Evolutionary conservation across 2,888 invertebrate species (phyloP), one percentile per base, ranked within the genome.

Genomic region (Tortrix viridana): DNA sequence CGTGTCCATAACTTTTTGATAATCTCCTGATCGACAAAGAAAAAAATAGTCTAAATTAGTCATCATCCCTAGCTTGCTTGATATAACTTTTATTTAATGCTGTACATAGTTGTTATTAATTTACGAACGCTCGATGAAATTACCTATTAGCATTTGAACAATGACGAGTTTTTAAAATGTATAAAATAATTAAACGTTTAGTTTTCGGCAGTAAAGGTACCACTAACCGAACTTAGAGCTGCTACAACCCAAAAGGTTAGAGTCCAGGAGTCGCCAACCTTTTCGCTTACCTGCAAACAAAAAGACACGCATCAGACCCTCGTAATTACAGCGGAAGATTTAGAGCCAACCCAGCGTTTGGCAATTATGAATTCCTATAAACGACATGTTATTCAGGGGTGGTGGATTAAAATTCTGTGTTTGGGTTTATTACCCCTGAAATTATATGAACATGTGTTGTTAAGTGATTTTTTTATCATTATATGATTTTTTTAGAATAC

Each of bases 341-440:
- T 69, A 70, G 65, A 66, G 63, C 60, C 48, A 48, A 55, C 73
- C 70, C 72, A 70, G 67, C 72, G 73, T 69, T 73, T 73, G 76
- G 81, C 82, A 82, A 86, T 85, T 84, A 84, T 77, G 79, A 75
- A 82, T 78, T 73, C 80, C 82, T 85, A 86, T 85, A 86, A 85
- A 87, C 65, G 67, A 60, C 67, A 65, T 53, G 37, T 26, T 41
- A 23, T 41, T 19, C 47, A 64, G 59, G 59, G 64, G 18, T 64
- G 53, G 14, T 19, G 22, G 19, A 38, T 63, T 44, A 38, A 38
- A 37, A 26, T 54, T 50, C 18, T 20, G 56, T 19, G 19, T 52
- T 47, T 47, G 43, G 50, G 50, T 50, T 62, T 19, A 52, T 22
- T 61, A 43, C 32, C 48, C 3, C 14, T 55, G 48, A 5, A 18